A percentile compares a stretch with the other conserved stretches of the same genome.
Evolutionary conservation across 2,113 vertebrate genomes (phyloP).

Genomic region (Macroglossus sobrinus): DNA sequence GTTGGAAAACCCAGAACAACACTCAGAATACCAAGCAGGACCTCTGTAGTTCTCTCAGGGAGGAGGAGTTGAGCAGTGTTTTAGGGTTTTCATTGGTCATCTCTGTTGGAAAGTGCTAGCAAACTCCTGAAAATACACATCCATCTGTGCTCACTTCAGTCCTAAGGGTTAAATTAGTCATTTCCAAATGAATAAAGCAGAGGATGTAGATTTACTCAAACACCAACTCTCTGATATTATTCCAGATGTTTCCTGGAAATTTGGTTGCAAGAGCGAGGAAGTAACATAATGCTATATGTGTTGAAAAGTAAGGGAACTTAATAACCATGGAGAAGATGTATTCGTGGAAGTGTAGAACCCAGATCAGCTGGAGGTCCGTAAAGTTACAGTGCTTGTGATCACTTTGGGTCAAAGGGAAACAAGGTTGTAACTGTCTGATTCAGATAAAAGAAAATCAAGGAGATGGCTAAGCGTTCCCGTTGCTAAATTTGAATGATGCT

Average conservation of each 20-base stretch:
- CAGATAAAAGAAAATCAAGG: background rate
- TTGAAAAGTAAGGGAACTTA: constrained; percentile 29
- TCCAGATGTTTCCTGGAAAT: constrained; percentile 68
- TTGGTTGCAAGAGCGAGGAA: constrained; percentile 44
- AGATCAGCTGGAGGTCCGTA: background rate
- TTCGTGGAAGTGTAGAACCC: background rate
- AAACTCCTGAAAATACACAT: background rate
- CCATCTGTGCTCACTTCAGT: background rate
- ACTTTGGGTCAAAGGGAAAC: constrained; percentile 2
- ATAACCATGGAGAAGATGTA: background rate
- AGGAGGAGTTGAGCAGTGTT: background rate
- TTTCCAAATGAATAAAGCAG: constrained; percentile 47
- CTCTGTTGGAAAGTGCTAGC: background rate
- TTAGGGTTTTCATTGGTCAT: background rate
- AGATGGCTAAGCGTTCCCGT: background rate
- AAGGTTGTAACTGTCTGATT: background rate
- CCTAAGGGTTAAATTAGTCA: constrained; percentile 38
- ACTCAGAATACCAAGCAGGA: background rate
- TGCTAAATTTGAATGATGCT: background rate
- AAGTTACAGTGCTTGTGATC: background rate
- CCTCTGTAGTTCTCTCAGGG: background rate
- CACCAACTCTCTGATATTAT: constrained; percentile 33
- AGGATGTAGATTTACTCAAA: constrained; percentile 58
- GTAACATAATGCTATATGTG: constrained; percentile 29
- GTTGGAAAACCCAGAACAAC: background rate